Conservation (phyloP, 2,797 vertebrate species). For the Taeniopygia guttata region DNA sequence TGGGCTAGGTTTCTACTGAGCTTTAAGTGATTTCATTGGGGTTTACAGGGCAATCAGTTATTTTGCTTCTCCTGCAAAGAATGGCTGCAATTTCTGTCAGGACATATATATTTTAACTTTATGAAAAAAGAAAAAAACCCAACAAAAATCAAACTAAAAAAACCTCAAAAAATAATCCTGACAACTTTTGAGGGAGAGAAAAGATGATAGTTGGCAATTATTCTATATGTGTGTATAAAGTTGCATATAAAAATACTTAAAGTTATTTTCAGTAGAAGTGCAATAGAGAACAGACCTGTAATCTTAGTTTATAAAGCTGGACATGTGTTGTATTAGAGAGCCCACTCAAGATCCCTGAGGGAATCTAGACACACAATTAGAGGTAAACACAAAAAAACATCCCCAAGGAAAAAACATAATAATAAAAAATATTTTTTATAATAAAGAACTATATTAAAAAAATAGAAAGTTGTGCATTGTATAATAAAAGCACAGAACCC, state of each 20-base stretch:
- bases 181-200: background rate
- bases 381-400: slow-evolving; percentile 17
- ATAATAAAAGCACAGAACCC: slow-evolving; percentile 58
- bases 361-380: slow-evolving; percentile 44
- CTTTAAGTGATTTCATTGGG: background rate
- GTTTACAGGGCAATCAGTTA: background rate
- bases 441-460: slow-evolving; percentile 51
- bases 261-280: background rate
- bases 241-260: background rate
- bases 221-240: background rate
- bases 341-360: background rate
- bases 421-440: slow-evolving; percentile 47
- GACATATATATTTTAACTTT: background rate
- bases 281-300: background rate
- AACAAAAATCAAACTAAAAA: background rate
- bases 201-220: background rate
- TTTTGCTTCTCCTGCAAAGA: background rate
- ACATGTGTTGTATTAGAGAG: background rate
- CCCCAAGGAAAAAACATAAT: slow-evolving; percentile 37
- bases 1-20: background rate
- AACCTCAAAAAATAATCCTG: background rate
- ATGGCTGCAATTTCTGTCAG: background rate
- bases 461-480: background rate
- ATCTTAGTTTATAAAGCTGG: background rate
- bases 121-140: background rate